Evolutionary conservation across 2,888 invertebrate species (phyloP).

Genomic region (Scaptomyza reducta): DNA sequence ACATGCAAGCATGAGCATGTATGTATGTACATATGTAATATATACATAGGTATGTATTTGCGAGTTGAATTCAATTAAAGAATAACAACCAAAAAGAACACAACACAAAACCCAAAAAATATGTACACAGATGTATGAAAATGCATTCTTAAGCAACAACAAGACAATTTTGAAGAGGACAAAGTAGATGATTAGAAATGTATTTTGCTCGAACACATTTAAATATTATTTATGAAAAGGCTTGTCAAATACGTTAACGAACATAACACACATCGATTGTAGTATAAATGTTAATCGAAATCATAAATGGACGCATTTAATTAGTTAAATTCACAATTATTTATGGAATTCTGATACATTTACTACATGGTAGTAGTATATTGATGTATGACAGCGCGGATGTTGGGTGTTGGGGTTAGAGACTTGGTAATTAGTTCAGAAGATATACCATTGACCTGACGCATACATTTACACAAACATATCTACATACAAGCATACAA

Average conservation of each 20-base stretch:
- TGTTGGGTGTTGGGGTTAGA: background rate
- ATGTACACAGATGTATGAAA: conserved; percentile 48
- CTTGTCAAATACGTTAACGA: conserved; percentile 45
- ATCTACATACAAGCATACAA: conserved; percentile 23
- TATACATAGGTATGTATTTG: conserved; percentile 33
- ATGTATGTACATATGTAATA: conserved; percentile 8
- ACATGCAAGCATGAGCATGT: conserved; percentile 19
- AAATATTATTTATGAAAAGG: conserved; percentile 30
- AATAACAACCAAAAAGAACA: background rate
- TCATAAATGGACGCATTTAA: conserved; percentile 12
- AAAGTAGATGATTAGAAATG: conserved; percentile 25
- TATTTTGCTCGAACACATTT: conserved; percentile 17
- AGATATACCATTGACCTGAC: conserved; percentile 22
- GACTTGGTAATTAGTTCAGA: conserved; percentile 1
- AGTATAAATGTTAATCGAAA: conserved; percentile 26
- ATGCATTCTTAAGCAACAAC: conserved; percentile 42
- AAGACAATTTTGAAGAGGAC: conserved; percentile 16
- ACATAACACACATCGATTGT: conserved; percentile 29
- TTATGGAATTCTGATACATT: conserved; percentile 5
- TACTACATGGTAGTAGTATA: conserved; percentile 3
- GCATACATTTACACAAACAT: conserved; percentile 31
- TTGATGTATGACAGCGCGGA: conserved; percentile 3
- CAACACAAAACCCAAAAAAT: conserved; percentile 23
- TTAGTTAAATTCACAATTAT: conserved; percentile 11
- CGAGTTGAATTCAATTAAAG: conserved; percentile 24